Evolutionary conservation across 53 echinoderm and acorn worm species (phyloP).

Genomic region (Patiria pectinifera): DNA sequence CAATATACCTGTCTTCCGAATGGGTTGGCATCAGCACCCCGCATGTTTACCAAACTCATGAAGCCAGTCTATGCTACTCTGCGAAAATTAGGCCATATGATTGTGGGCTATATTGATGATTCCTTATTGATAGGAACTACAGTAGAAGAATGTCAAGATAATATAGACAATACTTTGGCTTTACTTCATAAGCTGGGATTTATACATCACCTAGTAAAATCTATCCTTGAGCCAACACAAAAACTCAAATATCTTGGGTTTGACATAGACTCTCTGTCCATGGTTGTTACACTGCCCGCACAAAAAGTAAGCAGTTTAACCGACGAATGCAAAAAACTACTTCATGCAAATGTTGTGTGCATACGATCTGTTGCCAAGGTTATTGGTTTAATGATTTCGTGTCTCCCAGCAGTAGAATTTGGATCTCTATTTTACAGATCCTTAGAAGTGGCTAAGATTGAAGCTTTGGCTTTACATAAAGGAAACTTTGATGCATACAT

Average conservation of each 20-base stretch:
- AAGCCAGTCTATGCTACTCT: slow-evolving; percentile 65
- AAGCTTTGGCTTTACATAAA: not conserved
- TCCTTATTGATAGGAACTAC: slow-evolving; percentile 12
- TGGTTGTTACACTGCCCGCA: slow-evolving; percentile 18
- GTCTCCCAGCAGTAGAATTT: slow-evolving; percentile 50
- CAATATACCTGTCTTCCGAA: slow-evolving; percentile 33
- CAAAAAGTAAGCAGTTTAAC: not conserved
- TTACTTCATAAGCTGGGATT: slow-evolving; percentile 34
- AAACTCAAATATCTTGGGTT: slow-evolving; percentile 36
- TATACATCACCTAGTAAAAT: slow-evolving; percentile 49
- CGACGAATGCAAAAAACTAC: slow-evolving; percentile 15
- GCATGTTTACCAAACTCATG: slow-evolving; percentile 65
- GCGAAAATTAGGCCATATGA: slow-evolving; percentile 13
- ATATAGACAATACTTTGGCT: slow-evolving; percentile 23
- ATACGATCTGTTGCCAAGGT: slow-evolving; percentile 56
- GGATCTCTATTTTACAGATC: slow-evolving; percentile 47
- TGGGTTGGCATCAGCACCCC: slow-evolving; percentile 52
- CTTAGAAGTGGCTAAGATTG: slow-evolving; percentile 31
- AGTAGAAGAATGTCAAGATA: slow-evolving; percentile 15
- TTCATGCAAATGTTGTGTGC: not conserved
- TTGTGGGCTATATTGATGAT: slow-evolving; percentile 61
- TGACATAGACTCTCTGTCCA: slow-evolving; percentile 37
- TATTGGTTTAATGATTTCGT: slow-evolving; percentile 44
- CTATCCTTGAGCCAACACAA: slow-evolving; percentile 22
- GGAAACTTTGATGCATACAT: slow-evolving; percentile 45